Percentiles rank a stretch among this genome's conserved stretches.
phyloP scores from a whole-genome alignment of 2,113 vertebrate genomes.

The Vulpes ferrilata region DNA sequence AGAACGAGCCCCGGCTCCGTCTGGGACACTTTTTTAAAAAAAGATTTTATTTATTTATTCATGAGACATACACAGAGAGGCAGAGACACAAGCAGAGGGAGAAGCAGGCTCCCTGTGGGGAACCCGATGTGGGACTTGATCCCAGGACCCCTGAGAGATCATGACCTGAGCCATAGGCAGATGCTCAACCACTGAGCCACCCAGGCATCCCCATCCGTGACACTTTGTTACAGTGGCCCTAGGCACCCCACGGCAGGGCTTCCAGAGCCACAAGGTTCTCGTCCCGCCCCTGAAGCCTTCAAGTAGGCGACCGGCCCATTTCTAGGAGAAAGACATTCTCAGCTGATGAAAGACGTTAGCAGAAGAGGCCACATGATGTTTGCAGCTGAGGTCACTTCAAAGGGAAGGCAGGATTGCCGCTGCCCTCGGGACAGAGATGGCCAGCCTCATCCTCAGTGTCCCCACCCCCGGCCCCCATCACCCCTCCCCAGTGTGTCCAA shows the following conservation, averaged over 20 bases:
- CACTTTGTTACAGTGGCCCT: background rate
- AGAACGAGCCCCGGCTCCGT: background rate
- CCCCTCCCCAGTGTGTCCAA: background rate
- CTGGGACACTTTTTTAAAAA: background rate
- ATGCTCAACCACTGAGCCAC: too few species aligned
- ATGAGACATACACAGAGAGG: too few species aligned
- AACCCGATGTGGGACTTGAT: too few species aligned
- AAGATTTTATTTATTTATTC: too few species aligned
- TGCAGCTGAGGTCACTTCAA: background rate
- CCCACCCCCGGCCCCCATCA: fast-evolving
- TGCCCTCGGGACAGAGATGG: background rate
- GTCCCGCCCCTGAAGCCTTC: background rate
- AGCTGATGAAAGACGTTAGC: background rate
- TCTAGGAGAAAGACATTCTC: constrained; percentile 9
- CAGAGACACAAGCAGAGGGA: too few species aligned
- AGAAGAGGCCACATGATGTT: constrained; percentile 16
- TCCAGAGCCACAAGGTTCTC: background rate
- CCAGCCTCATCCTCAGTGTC: background rate
- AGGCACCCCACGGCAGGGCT: background rate
- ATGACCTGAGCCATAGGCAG: too few species aligned
- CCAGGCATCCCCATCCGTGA: background rate
- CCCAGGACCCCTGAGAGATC: too few species aligned
- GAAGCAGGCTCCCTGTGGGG: too few species aligned
- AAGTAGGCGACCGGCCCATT: background rate
- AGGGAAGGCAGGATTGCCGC: background rate